Percentiles rank a stretch among this genome's conserved stretches.
These are phyloP conservation scores for Phymorhynchus buccinoides DNA, from an alignment of 1,140 invertebrate genomes.

Conservation along the genomic window DNA sequence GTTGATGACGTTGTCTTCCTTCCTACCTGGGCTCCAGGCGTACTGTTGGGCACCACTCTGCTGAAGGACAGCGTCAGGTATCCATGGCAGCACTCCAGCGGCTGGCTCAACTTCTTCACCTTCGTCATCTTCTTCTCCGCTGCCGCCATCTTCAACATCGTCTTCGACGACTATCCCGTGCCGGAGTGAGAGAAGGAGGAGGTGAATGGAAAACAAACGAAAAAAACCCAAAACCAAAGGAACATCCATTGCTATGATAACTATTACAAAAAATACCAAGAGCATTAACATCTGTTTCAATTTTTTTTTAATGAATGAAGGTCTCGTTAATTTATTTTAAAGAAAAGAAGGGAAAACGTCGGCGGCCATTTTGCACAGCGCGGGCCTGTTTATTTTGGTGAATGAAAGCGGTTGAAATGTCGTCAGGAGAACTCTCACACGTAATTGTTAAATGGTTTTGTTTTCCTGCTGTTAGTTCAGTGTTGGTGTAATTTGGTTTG, in stretches of 20 bases:
- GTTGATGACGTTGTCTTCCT: neutral
- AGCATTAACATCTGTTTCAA: neutral
- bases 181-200: neutral
- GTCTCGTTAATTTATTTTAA: no score
- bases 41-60: slow-evolving; percentile 29
- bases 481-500: no score
- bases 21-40: slow-evolving; percentile 13
- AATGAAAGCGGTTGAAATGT: neutral
- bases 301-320: neutral
- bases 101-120: slow-evolving; percentile 30
- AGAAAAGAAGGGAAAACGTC: no score
- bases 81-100: slow-evolving; percentile 33
- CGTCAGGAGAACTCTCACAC: no score
- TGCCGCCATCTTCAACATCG: slow-evolving; percentile 45
- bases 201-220: no score
- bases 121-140: slow-evolving; percentile 34
- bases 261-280: neutral
- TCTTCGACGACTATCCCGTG: slow-evolving; percentile 39
- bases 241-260: neutral
- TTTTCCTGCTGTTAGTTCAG: no score
- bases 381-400: no score
- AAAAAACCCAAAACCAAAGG: no score
- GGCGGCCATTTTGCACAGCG: no score
- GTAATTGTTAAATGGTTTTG: no score
- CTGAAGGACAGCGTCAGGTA: slow-evolving; percentile 38